Percentiles rank a stretch among this genome's conserved stretches.
These are phyloP conservation scores for Cyclargus thomasi DNA, from an alignment of 1,140 invertebrate genomes.

Conservation along the genomic window DNA sequence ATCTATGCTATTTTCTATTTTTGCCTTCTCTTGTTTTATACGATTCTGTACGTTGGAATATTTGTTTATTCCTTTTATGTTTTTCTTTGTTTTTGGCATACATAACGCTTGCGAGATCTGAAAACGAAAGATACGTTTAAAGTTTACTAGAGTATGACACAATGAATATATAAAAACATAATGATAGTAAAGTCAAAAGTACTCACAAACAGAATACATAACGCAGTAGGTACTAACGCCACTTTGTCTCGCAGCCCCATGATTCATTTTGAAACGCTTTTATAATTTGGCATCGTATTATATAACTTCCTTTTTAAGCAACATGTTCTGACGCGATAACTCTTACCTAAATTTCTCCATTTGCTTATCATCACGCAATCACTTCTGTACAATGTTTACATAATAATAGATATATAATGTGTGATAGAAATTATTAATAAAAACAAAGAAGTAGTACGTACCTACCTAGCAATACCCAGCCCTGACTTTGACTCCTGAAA, in stretches of 20 bases:
- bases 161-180: not conserved
- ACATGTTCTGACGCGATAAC: not conserved
- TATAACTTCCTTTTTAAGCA: slow-evolving; percentile 11
- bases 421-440: not conserved
- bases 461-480: not conserved
- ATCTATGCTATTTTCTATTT: slow-evolving; percentile 19
- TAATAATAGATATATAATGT: slow-evolving; percentile 4
- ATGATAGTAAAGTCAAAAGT: not conserved
- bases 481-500: not conserved
- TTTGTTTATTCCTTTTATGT: slow-evolving; percentile 18
- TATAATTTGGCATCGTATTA: slow-evolving; percentile 8
- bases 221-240: slow-evolving; percentile 1
- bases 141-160: not conserved
- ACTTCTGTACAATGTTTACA: slow-evolving; percentile 6
- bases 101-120: slow-evolving; percentile 30
- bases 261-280: slow-evolving; percentile 12
- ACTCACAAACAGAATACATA: slow-evolving; percentile 7
- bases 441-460: not conserved
- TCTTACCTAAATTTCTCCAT: slow-evolving; percentile 11
- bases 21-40: slow-evolving; percentile 1
- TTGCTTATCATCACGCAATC: slow-evolving; percentile 5
- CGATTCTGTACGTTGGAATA: not conserved
- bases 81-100: slow-evolving; percentile 24
- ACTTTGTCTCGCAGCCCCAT: slow-evolving; percentile 8
- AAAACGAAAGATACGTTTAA: slow-evolving; percentile 16